Percentiles rank a stretch among this genome's conserved stretches.
These are phyloP conservation scores for Lordiphosa mommai DNA, from an alignment of 1,140 invertebrate genomes.

Conservation along the genomic window DNA sequence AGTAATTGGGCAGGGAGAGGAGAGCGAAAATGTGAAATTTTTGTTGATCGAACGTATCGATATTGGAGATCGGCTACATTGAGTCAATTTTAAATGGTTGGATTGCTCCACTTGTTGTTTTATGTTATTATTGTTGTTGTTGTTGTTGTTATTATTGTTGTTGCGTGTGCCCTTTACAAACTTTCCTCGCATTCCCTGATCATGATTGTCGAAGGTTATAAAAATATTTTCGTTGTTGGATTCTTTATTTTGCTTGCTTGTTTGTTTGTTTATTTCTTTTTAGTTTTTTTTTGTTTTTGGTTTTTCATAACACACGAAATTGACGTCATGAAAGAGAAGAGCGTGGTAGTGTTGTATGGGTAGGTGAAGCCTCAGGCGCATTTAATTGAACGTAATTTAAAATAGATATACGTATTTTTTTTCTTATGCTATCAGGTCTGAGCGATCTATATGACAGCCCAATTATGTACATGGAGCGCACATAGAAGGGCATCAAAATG, in stretches of 20 bases:
- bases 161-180: slow-evolving; percentile 8
- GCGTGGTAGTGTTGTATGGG: slow-evolving; percentile 12
- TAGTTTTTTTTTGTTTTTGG: slow-evolving; percentile 7
- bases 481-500: slow-evolving; percentile 44
- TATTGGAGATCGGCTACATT: slow-evolving; percentile 17
- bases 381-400: slow-evolving; percentile 74
- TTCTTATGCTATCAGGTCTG: slow-evolving; percentile 30
- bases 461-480: not conserved
- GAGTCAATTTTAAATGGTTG: slow-evolving; percentile 32
- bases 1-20: slow-evolving; percentile 23
- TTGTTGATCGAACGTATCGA: slow-evolving; percentile 10
- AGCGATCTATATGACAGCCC: slow-evolving; percentile 44
- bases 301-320: slow-evolving; percentile 22
- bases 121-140: slow-evolving; percentile 21
- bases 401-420: slow-evolving; percentile 62
- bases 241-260: not conserved
- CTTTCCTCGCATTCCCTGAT: slow-evolving; percentile 14
- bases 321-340: slow-evolving; percentile 52
- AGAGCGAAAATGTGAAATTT: slow-evolving; percentile 4
- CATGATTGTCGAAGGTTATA: slow-evolving; percentile 32
- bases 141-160: slow-evolving; percentile 12
- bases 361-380: slow-evolving; percentile 61
- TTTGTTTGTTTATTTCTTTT: not conserved
- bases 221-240: slow-evolving; percentile 22
- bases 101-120: slow-evolving; percentile 22